Percentiles rank a stretch among this genome's conserved stretches.
Evolutionary conservation across 2,888 invertebrate genomes (phyloP).

Genomic region (Tipula confusa): DNA sequence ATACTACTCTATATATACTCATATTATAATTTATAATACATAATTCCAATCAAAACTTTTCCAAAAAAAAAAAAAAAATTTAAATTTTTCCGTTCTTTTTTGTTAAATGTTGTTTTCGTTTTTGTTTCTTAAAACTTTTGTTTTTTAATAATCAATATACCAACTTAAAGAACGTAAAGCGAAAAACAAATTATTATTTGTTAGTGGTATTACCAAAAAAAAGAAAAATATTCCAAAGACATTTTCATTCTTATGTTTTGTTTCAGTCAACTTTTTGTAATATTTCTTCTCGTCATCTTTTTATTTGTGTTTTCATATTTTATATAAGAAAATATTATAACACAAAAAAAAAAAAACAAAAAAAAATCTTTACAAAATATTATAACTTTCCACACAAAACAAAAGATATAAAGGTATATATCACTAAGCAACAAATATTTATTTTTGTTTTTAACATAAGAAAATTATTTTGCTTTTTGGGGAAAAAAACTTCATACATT

Average conservation of each 20-base stretch:
- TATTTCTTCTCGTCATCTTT: neutral
- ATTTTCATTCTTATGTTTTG: slow-evolving; percentile 8
- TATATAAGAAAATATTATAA: neutral
- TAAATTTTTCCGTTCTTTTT: neutral
- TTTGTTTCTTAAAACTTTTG: neutral
- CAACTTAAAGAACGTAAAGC: neutral
- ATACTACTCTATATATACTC: neutral
- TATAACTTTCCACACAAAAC: neutral
- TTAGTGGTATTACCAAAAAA: neutral
- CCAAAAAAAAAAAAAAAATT: neutral
- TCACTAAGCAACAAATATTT: neutral
- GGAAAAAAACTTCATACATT: neutral
- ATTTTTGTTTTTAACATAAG: neutral
- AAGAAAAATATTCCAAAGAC: neutral
- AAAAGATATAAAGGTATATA: neutral
- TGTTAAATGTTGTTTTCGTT: neutral
- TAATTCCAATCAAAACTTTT: neutral
- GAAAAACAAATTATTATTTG: neutral
- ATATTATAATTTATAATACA: too few relatives aligned
- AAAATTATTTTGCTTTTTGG: neutral
- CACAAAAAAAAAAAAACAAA: neutral
- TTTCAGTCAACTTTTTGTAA: neutral
- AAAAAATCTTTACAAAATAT: neutral
- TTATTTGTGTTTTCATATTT: neutral
- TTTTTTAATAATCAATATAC: neutral